Conservation (phyloP, 2,797 vertebrate genomes). For the Micropoecilia bifurca region DNA sequence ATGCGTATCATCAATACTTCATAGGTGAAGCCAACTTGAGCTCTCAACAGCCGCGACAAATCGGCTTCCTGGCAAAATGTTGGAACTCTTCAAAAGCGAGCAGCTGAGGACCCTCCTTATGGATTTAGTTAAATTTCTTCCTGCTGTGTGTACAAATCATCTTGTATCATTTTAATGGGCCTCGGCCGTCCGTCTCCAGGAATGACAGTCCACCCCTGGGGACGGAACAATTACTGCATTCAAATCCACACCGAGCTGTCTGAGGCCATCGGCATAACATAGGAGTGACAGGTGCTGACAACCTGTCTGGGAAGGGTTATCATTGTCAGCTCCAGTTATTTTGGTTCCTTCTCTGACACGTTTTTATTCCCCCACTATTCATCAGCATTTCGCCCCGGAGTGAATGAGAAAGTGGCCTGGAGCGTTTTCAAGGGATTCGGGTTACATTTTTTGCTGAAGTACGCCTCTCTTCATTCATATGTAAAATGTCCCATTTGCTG, state of each 20-base stretch:
- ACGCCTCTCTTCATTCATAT: constrained; percentile 35
- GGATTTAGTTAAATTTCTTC: constrained; percentile 15
- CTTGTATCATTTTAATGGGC: constrained; percentile 53
- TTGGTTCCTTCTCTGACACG: constrained; percentile 25
- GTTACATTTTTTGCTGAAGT: constrained; percentile 40
- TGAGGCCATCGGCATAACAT: constrained; percentile 42
- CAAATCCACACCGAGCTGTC: constrained; percentile 66
- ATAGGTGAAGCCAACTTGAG: constrained; percentile 16
- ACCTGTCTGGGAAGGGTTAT: constrained; percentile 44
- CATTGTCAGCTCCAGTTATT: constrained; percentile 50
- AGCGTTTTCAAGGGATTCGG: constrained; percentile 49
- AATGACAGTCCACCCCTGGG: constrained; percentile 55
- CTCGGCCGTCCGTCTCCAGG: constrained; percentile 56
- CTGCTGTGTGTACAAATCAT: constrained; percentile 38
- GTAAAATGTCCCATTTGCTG: constrained; percentile 22
- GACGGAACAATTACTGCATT: constrained; percentile 67
- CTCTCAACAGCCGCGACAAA: constrained; percentile 34
- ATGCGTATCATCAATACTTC: constrained; percentile 48
- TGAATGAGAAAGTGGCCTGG: constrained; percentile 43
- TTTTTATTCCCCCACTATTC: constrained; percentile 35
- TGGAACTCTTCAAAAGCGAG: constrained; percentile 17
- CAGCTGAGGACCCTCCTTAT: constrained; percentile 20
- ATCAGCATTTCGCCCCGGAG: constrained; percentile 47
- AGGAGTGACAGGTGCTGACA: constrained; percentile 46
- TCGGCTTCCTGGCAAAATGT: neutral